Evolutionary conservation across 64 coral and sea anemone genomes (phyloP).

Genomic region (Hydrozoanthus tunicans): DNA sequence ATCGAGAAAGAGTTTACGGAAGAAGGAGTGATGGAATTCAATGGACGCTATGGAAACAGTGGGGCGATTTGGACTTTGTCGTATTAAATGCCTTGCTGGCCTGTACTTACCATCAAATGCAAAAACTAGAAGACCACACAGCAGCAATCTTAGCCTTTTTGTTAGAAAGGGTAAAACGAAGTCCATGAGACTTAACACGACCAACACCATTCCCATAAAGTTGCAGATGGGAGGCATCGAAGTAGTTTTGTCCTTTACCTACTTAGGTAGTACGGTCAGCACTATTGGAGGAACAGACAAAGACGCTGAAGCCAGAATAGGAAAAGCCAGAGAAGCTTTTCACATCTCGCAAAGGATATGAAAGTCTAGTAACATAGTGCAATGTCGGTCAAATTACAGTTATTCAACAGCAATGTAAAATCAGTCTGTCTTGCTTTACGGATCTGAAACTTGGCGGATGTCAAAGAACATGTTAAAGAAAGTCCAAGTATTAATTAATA

Average conservation of each 20-base stretch:
- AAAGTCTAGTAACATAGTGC: constrained; percentile 8
- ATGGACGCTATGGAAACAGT: neutral
- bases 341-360: constrained; percentile 21
- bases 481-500: neutral
- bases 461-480: too few species aligned
- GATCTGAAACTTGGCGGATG: too few species aligned
- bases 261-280: constrained; percentile 1
- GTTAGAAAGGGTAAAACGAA: constrained; percentile 4
- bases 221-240: neutral
- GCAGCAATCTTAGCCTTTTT: neutral
- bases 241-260: neutral
- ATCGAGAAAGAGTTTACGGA: neutral
- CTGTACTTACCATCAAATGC: neutral
- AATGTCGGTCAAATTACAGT: neutral
- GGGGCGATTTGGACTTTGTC: neutral
- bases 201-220: constrained; percentile 1
- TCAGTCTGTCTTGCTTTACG: neutral
- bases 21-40: constrained; percentile 7
- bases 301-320: constrained; percentile 8
- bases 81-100: neutral
- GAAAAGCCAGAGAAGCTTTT: constrained; percentile 36
- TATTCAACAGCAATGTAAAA: constrained; percentile 23
- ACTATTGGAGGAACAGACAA: constrained; percentile 10
- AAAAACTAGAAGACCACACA: neutral
- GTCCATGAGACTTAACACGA: neutral